These are phyloP conservation scores for Spodoptera littoralis DNA, from an alignment of 2,888 invertebrate species.

Conservation along the genomic window DNA sequence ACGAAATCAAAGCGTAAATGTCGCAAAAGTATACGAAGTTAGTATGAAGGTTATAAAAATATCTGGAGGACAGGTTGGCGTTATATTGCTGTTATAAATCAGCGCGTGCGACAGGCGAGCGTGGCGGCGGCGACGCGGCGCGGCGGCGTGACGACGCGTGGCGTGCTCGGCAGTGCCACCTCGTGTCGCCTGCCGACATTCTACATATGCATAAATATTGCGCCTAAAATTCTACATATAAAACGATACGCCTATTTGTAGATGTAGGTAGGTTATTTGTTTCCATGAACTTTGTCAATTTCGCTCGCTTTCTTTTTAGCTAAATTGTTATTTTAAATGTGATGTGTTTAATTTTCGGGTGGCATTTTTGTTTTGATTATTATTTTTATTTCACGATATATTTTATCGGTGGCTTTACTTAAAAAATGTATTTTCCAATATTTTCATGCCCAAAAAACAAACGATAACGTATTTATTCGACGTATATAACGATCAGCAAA, in stretches of 20 bases:
- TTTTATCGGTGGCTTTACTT: too few relatives aligned
- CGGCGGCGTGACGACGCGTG: conserved; percentile 65
- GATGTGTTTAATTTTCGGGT: too few relatives aligned
- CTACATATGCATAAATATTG: conserved; percentile 78
- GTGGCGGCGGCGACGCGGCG: conserved; percentile 65
- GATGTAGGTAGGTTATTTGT: conserved; percentile 5
- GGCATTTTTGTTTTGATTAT: not conserved
- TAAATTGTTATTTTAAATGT: not conserved
- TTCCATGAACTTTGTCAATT: not conserved
- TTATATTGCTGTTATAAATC: conserved; percentile 88
- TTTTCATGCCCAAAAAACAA: too few relatives aligned
- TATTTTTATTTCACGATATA: not conserved
- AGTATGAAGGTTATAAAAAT: conserved; percentile 84
- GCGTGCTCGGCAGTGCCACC: conserved; percentile 66
- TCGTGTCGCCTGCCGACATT: conserved; percentile 68
- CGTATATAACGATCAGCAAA: too few relatives aligned
- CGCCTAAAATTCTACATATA: conserved; percentile 6
- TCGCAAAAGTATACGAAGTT: conserved; percentile 69
- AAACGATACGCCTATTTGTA: not conserved
- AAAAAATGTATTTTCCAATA: too few relatives aligned
- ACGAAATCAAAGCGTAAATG: conserved; percentile 70
- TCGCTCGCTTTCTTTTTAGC: not conserved
- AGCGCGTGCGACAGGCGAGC: conserved; percentile 74
- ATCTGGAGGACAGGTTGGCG: conserved; percentile 84
- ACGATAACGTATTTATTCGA: too few relatives aligned